These are phyloP conservation scores for Phaetusa simplex DNA, from an alignment of 2,113 vertebrate genomes.

Conservation along the genomic window DNA sequence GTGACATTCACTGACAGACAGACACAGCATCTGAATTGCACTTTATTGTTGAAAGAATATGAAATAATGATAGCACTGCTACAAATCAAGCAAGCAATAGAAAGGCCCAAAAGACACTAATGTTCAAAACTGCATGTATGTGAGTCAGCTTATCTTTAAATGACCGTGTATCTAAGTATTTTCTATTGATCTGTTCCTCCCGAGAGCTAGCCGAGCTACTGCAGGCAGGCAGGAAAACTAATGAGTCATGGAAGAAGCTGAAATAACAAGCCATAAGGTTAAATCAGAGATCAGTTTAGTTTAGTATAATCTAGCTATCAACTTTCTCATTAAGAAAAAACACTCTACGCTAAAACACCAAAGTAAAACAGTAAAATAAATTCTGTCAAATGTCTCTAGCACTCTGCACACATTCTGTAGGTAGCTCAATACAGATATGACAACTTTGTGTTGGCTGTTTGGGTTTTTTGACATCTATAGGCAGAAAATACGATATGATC, in stretches of 20 bases:
- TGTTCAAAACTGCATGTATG: neutral
- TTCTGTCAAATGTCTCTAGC: neutral
- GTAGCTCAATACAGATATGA: neutral
- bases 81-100: neutral
- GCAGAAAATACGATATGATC: neutral
- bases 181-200: neutral
- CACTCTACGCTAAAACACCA: neutral
- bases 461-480: neutral
- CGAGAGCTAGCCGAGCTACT: rapidly evolving
- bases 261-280: neutral
- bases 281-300: neutral
- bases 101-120: neutral
- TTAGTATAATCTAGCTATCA: neutral
- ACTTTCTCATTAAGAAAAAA: neutral
- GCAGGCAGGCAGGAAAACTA: neutral
- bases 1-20: neutral
- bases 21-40: neutral
- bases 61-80: neutral
- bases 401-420: neutral
- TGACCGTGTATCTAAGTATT: neutral
- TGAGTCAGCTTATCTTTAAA: neutral
- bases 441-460: neutral
- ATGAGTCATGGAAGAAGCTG: neutral
- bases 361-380: neutral
- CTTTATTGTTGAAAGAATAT: neutral